Evolutionary conservation across 2,113 vertebrate species (phyloP).

Genomic region (Heloderma charlesbogerti): DNA sequence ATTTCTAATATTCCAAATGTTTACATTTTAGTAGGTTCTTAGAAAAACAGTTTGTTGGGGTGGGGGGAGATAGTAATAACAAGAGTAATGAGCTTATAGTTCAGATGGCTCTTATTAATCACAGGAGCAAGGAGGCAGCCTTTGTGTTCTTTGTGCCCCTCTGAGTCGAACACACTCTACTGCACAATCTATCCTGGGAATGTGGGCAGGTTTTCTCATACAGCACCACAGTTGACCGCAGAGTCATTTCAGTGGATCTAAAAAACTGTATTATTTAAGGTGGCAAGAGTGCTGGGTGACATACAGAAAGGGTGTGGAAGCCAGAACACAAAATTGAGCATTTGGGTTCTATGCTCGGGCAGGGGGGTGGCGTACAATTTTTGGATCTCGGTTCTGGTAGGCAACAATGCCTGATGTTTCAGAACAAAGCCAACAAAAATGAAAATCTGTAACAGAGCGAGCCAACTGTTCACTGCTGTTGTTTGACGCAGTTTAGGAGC

Average conservation of each 20-base stretch:
- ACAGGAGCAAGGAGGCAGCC: conserved; percentile 9
- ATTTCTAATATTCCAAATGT: conserved; percentile 34
- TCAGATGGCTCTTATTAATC: conserved; percentile 18
- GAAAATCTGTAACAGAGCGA: background rate
- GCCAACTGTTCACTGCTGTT: background rate
- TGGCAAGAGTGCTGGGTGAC: background rate
- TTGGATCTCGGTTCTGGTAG: conserved; percentile 21
- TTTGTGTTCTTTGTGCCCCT: background rate
- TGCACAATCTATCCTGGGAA: conserved; percentile 5
- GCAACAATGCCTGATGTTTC: conserved; percentile 18
- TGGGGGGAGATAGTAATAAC: background rate
- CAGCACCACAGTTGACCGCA: background rate
- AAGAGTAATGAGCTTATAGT: conserved; percentile 28
- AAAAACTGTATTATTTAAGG: background rate
- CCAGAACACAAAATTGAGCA: background rate
- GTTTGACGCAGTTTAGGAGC: background rate
- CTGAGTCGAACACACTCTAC: background rate
- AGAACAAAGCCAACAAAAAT: conserved; percentile 23
- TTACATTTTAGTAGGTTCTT: conserved; percentile 8
- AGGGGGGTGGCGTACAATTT: background rate
- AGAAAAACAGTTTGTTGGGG: conserved; percentile 4
- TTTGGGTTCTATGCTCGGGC: background rate
- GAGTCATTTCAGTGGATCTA: background rate
- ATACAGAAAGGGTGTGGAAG: background rate
- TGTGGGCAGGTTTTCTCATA: background rate